Percentiles rank a stretch among this genome's conserved stretches.
Conservation (phyloP, 2,113 vertebrate genomes). For the Verasper variegatus region DNA sequence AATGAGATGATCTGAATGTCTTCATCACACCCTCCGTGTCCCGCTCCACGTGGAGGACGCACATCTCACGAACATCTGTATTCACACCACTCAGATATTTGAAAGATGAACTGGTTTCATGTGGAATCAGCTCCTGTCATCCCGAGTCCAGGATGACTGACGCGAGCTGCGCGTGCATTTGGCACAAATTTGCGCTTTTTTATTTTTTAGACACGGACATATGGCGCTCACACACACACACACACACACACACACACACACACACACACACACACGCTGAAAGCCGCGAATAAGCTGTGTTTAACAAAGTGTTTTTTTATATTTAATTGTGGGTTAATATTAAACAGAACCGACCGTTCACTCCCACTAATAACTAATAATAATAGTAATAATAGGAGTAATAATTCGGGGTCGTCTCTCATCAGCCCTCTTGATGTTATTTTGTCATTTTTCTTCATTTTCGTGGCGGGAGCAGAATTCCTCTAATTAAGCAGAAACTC, state of each 20-base stretch:
- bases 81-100: not conserved
- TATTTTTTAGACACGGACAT: too few species aligned
- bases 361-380: not conserved
- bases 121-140: not conserved
- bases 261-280: not conserved
- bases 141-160: not conserved
- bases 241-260: constrained; percentile 14
- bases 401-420: not conserved
- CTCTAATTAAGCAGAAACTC: constrained; percentile 71
- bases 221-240: constrained; percentile 16
- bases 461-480: constrained; percentile 35
- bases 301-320: not conserved
- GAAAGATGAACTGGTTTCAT: not conserved
- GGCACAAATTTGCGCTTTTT: too few species aligned
- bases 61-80: not conserved
- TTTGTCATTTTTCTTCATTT: constrained; percentile 12
- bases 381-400: not conserved
- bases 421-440: not conserved
- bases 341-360: not conserved
- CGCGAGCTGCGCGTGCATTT: not conserved
- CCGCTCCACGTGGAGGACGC: too few species aligned
- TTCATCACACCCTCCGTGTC: too few species aligned
- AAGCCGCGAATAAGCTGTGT: not conserved
- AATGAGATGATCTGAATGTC: not conserved
- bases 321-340: not conserved